Conservation (phyloP, 2,797 vertebrate species). For the Ctenopoma kingsleyae region DNA sequence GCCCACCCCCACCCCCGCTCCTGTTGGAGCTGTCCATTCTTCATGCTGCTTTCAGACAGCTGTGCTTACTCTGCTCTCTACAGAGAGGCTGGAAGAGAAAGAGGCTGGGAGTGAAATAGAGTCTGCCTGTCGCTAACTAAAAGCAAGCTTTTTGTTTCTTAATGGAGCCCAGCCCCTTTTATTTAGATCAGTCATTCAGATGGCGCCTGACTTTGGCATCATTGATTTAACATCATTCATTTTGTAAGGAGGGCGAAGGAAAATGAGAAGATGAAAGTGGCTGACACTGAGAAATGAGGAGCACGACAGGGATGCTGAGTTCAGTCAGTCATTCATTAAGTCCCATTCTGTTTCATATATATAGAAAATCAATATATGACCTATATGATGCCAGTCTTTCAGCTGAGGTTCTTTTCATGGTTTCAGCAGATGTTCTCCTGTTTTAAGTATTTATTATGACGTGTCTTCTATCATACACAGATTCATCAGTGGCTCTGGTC, state of each 20-base stretch:
- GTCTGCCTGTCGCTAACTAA: slow-evolving; percentile 74
- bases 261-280: slow-evolving; percentile 31
- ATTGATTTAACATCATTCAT: slow-evolving; percentile 76
- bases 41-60: slow-evolving; percentile 75
- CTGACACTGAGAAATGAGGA: slow-evolving; percentile 44
- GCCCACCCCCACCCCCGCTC: slow-evolving; percentile 17
- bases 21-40: slow-evolving; percentile 68
- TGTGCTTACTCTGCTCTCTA: slow-evolving; percentile 78
- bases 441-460: slow-evolving; percentile 6
- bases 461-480: slow-evolving; percentile 17
- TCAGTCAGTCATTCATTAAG: slow-evolving; percentile 32
- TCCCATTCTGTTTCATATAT: slow-evolving; percentile 33
- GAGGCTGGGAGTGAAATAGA: slow-evolving; percentile 28
- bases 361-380: slow-evolving; percentile 26
- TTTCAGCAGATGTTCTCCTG: slow-evolving; percentile 41
- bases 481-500: slow-evolving; percentile 1
- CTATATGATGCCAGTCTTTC: slow-evolving; percentile 11
- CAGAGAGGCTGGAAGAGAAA: slow-evolving; percentile 22
- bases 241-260: slow-evolving; percentile 61
- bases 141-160: slow-evolving; percentile 81
- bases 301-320: slow-evolving; percentile 16
- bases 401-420: slow-evolving; percentile 18
- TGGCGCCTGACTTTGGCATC: slow-evolving; percentile 60
- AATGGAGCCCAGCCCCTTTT: slow-evolving; percentile 74
- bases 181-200: slow-evolving; percentile 78